Percentiles rank a stretch among this genome's conserved stretches.
phyloP scores from a whole-genome alignment of 2,888 invertebrate species.

The Patella ulyssiponensis region DNA sequence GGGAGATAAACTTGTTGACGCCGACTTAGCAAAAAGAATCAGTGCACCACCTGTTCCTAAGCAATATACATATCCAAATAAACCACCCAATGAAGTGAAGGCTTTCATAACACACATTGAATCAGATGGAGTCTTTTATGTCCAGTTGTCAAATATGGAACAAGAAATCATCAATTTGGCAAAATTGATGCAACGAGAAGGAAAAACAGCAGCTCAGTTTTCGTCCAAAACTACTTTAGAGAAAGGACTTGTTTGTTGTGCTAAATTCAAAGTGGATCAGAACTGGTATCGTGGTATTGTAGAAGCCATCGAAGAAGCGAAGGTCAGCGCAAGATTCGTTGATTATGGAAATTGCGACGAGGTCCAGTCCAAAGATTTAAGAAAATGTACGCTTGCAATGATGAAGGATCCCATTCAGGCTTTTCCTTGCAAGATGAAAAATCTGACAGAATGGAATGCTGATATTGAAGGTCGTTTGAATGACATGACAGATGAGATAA shows the following conservation, averaged over 20 bases:
- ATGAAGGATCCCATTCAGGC: constrained; percentile 29
- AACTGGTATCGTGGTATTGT: constrained; percentile 81
- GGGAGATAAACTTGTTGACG: constrained; percentile 20
- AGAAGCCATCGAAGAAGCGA: constrained; percentile 71
- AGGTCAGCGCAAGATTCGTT: constrained; percentile 76
- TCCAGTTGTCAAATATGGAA: constrained; percentile 44
- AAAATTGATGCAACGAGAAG: constrained; percentile 33
- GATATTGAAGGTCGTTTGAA: constrained; percentile 9
- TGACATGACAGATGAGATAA: background rate
- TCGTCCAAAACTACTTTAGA: background rate
- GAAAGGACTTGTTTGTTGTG: constrained; percentile 74
- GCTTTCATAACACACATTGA: constrained; percentile 44
- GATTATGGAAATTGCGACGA: constrained; percentile 77
- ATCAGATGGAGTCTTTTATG: constrained; percentile 51
- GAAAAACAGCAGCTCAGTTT: background rate
- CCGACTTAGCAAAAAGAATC: constrained; percentile 13
- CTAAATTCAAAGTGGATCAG: constrained; percentile 77
- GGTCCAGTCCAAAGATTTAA: constrained; percentile 14
- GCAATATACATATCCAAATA: constrained; percentile 20
- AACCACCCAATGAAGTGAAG: constrained; percentile 23
- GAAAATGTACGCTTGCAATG: constrained; percentile 22
- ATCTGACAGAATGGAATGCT: constrained; percentile 12
- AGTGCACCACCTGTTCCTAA: background rate
- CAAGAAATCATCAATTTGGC: constrained; percentile 39
- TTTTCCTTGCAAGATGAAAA: constrained; percentile 32